A percentile compares a stretch with the other conserved stretches of the same genome.
These are phyloP conservation scores for Choristoneura rosaceana DNA, from an alignment of 2,888 invertebrate genomes.

Conservation along the genomic window DNA sequence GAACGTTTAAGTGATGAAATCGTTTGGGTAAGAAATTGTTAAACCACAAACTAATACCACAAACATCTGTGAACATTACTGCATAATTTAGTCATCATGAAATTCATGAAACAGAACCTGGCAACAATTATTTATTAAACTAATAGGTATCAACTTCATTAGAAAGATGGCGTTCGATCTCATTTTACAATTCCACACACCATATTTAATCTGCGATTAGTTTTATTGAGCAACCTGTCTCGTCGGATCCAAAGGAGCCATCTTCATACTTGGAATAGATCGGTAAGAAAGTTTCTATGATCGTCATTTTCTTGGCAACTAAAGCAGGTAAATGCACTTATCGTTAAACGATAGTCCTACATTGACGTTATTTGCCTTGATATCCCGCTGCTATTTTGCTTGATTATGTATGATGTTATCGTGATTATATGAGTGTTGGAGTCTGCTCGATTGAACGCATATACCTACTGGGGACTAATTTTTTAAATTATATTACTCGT, in stretches of 20 bases:
- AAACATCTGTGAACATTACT: conserved; percentile 8
- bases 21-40: conserved; percentile 29
- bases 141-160: conserved; percentile 18
- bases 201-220: conserved; percentile 15
- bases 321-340: conserved; percentile 12
- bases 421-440: conserved; percentile 10
- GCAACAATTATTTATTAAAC: conserved; percentile 24
- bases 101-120: conserved; percentile 7
- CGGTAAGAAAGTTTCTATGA: conserved; percentile 31
- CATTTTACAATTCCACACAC: conserved; percentile 32
- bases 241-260: conserved; percentile 28
- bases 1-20: conserved; percentile 35
- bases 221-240: conserved; percentile 20
- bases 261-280: conserved; percentile 39
- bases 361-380: conserved; percentile 16
- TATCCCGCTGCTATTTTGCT: conserved; percentile 23
- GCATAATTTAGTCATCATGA: background rate
- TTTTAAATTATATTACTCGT: too few species aligned
- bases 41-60: conserved; percentile 28
- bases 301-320: conserved; percentile 24
- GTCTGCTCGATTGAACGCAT: background rate
- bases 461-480: too few species aligned
- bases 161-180: conserved; percentile 32
- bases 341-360: conserved; percentile 2
- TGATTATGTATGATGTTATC: conserved; percentile 18